A percentile compares a stretch with the other conserved stretches of the same genome.
Evolutionary conservation across 2,113 vertebrate genomes (phyloP).

Genomic region (Aphyosemion australe): DNA sequence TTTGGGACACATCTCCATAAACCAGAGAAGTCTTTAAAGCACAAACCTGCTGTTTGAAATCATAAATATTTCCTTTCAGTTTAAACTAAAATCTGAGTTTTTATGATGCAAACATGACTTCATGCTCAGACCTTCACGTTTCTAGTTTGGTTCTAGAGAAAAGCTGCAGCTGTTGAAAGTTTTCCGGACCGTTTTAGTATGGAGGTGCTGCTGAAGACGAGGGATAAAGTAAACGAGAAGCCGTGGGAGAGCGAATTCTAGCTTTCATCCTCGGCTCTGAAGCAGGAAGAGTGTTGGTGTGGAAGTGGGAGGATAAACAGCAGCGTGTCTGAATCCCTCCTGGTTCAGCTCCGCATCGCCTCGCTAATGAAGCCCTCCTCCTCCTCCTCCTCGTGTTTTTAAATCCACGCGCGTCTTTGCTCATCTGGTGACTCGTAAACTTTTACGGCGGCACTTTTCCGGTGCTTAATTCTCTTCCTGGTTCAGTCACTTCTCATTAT

Average conservation of each 20-base stretch:
- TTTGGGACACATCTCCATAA: no score
- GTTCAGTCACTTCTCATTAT: slow-evolving; percentile 9
- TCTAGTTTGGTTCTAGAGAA: no score
- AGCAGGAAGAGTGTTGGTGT: slow-evolving; percentile 1
- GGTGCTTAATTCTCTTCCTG: neutral
- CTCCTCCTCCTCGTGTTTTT: neutral
- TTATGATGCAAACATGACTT: no score
- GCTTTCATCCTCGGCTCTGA: slow-evolving; percentile 51
- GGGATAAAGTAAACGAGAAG: slow-evolving; percentile 41
- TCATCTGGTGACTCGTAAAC: neutral
- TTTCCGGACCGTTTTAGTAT: neutral
- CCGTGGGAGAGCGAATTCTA: slow-evolving; percentile 36
- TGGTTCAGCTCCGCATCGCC: slow-evolving; percentile 43
- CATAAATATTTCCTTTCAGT: no score
- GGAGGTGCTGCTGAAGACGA: slow-evolving; percentile 20
- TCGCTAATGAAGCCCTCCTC: slow-evolving; percentile 58
- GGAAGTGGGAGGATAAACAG: slow-evolving; percentile 59
- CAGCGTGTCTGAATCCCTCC: slow-evolving; percentile 47
- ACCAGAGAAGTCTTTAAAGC: no score
- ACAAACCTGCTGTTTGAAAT: no score
- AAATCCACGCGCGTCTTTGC: neutral
- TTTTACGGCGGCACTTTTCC: slow-evolving; percentile 2
- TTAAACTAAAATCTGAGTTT: no score
- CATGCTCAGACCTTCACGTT: no score
- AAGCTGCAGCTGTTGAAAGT: no score